Percentiles rank a stretch among this genome's conserved stretches.
Conservation (phyloP, 2,113 vertebrate species). For the Monopterus albus region DNA sequence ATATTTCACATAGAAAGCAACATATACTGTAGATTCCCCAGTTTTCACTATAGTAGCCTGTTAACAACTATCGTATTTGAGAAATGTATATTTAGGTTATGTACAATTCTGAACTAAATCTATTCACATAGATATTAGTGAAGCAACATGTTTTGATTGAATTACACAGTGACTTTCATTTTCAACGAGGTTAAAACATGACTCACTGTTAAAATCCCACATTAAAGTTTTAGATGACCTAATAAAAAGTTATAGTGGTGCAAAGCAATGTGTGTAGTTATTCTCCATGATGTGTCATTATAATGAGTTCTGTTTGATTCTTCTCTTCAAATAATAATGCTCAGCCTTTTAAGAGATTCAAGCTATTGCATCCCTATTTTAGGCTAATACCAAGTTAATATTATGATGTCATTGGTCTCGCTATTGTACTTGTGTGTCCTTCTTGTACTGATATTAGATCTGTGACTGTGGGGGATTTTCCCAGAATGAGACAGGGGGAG, state of each 20-base stretch:
- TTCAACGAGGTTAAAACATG: background rate
- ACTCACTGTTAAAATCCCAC: background rate
- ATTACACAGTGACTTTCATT: background rate
- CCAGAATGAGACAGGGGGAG: conserved; percentile 34
- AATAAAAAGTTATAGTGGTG: background rate
- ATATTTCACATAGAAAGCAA: background rate
- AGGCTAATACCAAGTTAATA: too few species aligned
- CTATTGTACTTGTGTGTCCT: background rate
- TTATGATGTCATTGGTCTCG: background rate
- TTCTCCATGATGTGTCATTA: background rate
- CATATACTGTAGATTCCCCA: background rate
- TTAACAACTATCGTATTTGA: background rate
- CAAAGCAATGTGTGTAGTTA: background rate
- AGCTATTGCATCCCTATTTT: too few species aligned
- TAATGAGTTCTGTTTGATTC: background rate
- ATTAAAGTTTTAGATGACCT: background rate
- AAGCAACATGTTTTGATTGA: background rate
- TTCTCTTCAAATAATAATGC: background rate
- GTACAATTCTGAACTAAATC: background rate
- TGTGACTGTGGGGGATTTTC: conserved; percentile 61
- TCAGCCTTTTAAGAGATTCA: too few species aligned
- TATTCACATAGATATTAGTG: background rate
- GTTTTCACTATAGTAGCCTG: background rate
- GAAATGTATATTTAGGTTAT: background rate
- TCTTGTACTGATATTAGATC: background rate